Evolutionary conservation across 2,113 vertebrate genomes (phyloP).

Genomic region (Aspiorhynchus laticeps): DNA sequence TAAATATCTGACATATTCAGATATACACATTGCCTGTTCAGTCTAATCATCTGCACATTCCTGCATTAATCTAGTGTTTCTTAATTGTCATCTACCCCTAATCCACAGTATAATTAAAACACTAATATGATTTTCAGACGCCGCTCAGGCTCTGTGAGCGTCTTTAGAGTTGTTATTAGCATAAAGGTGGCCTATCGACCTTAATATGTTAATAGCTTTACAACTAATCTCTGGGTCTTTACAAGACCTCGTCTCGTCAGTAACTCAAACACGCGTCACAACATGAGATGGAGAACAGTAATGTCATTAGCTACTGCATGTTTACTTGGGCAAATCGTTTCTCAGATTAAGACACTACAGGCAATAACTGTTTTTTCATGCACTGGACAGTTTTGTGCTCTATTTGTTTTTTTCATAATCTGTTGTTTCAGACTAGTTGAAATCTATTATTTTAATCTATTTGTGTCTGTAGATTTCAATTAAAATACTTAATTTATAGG

Average conservation of each 20-base stretch:
- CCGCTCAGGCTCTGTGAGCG: not conserved
- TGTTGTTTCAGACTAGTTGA: too few relatives aligned
- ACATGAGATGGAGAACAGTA: not conserved
- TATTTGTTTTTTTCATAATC: too few relatives aligned
- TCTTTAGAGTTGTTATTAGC: slow-evolving; percentile 12
- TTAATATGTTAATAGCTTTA: slow-evolving; percentile 36
- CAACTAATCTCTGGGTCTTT: slow-evolving; percentile 6
- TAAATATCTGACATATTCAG: not conserved
- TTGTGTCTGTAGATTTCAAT: too few relatives aligned
- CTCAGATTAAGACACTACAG: not conserved
- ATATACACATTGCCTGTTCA: not conserved
- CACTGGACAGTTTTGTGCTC: too few relatives aligned
- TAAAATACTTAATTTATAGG: too few relatives aligned
- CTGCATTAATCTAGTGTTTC: not conserved
- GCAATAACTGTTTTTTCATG: too few relatives aligned
- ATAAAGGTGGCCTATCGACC: slow-evolving; percentile 15
- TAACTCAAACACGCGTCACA: not conserved
- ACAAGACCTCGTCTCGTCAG: slow-evolving; percentile 2
- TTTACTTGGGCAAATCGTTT: not conserved
- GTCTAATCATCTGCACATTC: not conserved
- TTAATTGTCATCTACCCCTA: slow-evolving; percentile 1
- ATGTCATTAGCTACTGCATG: too few relatives aligned
- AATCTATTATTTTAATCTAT: too few relatives aligned
- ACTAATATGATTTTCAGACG: slow-evolving; percentile 11
- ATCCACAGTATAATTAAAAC: slow-evolving; percentile 31